Percentiles rank a stretch among this genome's conserved stretches.
Evolutionary conservation across 1,140 invertebrate species (phyloP).

Genomic region (Phenacoccus solenopsis): DNA sequence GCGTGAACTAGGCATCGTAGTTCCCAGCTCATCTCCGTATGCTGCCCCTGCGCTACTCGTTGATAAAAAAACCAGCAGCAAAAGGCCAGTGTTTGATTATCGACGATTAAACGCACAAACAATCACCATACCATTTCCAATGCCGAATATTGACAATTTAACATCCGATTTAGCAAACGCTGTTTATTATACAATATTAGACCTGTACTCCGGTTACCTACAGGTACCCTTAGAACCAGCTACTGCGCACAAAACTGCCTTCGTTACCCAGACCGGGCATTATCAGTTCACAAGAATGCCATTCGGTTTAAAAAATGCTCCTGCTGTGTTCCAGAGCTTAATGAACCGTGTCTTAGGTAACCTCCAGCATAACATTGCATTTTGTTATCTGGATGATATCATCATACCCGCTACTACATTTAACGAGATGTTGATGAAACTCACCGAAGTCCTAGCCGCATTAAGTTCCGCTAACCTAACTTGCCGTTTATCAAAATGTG

Average conservation of each 20-base stretch:
- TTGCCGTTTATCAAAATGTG: not conserved
- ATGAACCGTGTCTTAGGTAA: constrained; percentile 11
- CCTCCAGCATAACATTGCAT: not conserved
- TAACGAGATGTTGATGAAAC: not conserved
- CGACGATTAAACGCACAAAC: constrained; percentile 34
- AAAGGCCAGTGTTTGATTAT: constrained; percentile 29
- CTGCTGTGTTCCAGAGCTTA: not conserved
- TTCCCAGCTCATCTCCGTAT: constrained; percentile 3
- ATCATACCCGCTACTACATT: not conserved
- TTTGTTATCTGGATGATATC: not conserved
- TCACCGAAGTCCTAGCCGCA: not conserved
- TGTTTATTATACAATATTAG: constrained; percentile 37
- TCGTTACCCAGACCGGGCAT: constrained; percentile 20
- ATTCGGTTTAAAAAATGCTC: constrained; percentile 26
- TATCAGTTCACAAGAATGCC: constrained; percentile 24
- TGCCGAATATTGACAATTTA: constrained; percentile 39
- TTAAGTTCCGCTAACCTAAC: not conserved
- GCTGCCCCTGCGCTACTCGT: not conserved
- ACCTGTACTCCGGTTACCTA: constrained; percentile 35
- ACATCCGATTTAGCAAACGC: constrained; percentile 34
- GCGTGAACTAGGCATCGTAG: constrained; percentile 10
- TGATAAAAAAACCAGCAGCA: not conserved
- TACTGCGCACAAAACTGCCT: constrained; percentile 30
- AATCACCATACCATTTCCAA: constrained; percentile 37
- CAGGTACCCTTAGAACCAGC: constrained; percentile 30